phyloP scores from a whole-genome alignment of 1,140 invertebrate species.

The Ceratina japonica region DNA sequence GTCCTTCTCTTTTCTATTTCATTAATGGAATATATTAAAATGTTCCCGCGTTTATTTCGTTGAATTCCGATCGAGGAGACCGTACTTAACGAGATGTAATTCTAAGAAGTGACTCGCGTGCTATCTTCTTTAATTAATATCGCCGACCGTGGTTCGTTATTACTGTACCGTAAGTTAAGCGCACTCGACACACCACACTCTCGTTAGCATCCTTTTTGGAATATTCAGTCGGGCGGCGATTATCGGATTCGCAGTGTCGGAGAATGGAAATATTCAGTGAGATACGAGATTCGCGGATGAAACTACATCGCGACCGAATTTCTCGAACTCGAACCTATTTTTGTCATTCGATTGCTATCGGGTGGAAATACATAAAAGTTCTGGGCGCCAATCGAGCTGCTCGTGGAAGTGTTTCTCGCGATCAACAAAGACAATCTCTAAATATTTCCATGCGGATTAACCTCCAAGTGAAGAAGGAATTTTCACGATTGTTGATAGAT shows the following conservation, averaged over 20 bases:
- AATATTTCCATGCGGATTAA: neutral
- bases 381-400: neutral
- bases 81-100: neutral
- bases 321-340: neutral
- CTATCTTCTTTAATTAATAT: neutral
- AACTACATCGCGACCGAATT: neutral
- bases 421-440: neutral
- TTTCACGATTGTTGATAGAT: neutral
- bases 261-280: neutral
- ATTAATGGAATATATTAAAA: constrained; percentile 42
- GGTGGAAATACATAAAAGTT: constrained; percentile 2
- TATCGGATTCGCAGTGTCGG: neutral
- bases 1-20: constrained; percentile 15
- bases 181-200: too few relatives aligned
- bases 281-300: neutral
- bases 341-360: neutral
- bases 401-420: neutral
- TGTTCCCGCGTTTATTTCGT: constrained; percentile 2
- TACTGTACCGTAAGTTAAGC: neutral
- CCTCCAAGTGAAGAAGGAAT: neutral
- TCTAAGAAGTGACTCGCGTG: neutral
- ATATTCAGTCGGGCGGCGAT: neutral
- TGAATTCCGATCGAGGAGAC: constrained; percentile 19
- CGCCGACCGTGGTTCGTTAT: neutral
- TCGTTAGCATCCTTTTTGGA: neutral